A percentile compares a stretch with the other conserved stretches of the same genome.
Evolutionary conservation across 2,113 vertebrate species (phyloP).

Genomic region (Xyliphius kryptos): DNA sequence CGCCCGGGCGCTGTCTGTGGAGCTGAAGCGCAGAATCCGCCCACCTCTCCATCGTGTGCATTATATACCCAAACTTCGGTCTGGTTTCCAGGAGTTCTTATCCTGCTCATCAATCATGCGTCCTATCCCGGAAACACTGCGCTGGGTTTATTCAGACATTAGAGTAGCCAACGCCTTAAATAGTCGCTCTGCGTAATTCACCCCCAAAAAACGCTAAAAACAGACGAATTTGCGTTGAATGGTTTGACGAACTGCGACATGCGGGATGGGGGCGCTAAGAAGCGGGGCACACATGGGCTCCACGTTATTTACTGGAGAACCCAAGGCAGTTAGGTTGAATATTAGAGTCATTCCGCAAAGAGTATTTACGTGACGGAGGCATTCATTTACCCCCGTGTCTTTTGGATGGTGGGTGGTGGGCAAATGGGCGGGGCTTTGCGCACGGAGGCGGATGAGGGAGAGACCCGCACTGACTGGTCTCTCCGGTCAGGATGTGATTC

Average conservation of each 20-base stretch:
- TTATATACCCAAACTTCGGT: too few species aligned
- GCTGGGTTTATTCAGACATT: background rate
- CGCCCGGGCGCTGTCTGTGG: slow-evolving; percentile 58
- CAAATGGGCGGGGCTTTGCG: slow-evolving; percentile 23
- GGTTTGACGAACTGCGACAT: slow-evolving; percentile 60
- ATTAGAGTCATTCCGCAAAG: too few species aligned
- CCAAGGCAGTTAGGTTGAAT: background rate
- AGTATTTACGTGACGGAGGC: slow-evolving; percentile 59
- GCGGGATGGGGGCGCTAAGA: too few species aligned
- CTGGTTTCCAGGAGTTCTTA: background rate
- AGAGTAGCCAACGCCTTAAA: background rate
- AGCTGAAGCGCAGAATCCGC: slow-evolving; percentile 60
- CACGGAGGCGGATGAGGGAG: slow-evolving; percentile 47
- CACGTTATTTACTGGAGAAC: background rate
- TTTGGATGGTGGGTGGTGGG: slow-evolving; percentile 32
- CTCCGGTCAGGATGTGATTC: slow-evolving; percentile 6
- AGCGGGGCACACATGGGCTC: background rate
- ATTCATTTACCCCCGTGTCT: slow-evolving; percentile 62
- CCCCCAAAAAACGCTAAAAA: background rate
- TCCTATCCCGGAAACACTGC: background rate
- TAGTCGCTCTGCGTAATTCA: background rate
- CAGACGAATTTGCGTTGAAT: slow-evolving; percentile 7
- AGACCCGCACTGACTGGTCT: slow-evolving; percentile 64
- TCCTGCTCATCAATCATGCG: background rate
- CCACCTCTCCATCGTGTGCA: slow-evolving; percentile 59